phyloP scores from a whole-genome alignment of 2,797 vertebrate genomes.

The Rhincodon typus region DNA sequence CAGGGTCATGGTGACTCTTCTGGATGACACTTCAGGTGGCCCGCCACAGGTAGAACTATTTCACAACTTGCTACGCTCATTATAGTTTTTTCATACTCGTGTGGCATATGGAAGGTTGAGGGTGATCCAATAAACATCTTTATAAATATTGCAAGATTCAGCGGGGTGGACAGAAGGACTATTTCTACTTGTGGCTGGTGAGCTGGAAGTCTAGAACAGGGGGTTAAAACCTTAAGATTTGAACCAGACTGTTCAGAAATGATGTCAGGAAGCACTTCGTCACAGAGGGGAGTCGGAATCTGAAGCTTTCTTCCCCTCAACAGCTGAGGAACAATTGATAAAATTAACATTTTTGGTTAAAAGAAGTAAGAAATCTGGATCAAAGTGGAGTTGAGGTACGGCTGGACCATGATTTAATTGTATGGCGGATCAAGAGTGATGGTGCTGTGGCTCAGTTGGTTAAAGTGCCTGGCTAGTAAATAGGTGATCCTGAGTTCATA shows the following conservation, averaged over 20 bases:
- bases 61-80: neutral
- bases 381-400: neutral
- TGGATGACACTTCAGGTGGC: constrained; percentile 49
- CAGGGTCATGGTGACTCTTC: constrained; percentile 65
- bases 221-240: neutral
- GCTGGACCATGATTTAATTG: neutral
- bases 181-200: neutral
- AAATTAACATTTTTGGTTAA: neutral
- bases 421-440: neutral
- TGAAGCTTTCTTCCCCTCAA: neutral
- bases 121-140: neutral
- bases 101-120: neutral
- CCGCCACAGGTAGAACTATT: constrained; percentile 58
- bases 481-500: constrained; percentile 13
- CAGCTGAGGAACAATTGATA: too few species aligned
- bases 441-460: too few species aligned
- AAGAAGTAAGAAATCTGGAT: neutral
- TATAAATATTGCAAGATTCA: neutral
- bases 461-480: too few species aligned
- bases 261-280: neutral
- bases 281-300: neutral
- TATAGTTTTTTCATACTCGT: neutral
- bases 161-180: too few species aligned
- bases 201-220: neutral
- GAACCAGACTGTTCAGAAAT: neutral